These are phyloP conservation scores for Zophobas morio DNA, from an alignment of 1,140 invertebrate genomes.

Conservation along the genomic window DNA sequence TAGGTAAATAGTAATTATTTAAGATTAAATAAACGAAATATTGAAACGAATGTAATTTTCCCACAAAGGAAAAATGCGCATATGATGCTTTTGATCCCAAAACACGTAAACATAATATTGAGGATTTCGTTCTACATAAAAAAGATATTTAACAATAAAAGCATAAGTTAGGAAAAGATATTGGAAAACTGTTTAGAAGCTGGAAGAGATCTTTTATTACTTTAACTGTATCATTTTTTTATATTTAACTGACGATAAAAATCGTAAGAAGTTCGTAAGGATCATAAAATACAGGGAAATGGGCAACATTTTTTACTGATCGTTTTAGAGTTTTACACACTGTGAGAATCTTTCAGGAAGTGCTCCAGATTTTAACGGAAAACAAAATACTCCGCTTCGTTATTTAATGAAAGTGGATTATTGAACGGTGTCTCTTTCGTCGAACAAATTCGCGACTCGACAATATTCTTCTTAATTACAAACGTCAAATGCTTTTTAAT, in stretches of 20 bases:
- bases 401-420: conserved; percentile 29
- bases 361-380: conserved; percentile 23
- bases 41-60: background rate
- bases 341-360: conserved; percentile 25
- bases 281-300: conserved; percentile 39
- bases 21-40: background rate
- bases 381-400: conserved; percentile 27
- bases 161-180: conserved; percentile 23
- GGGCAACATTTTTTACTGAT: conserved; percentile 41
- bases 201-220: conserved; percentile 39
- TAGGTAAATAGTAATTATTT: background rate
- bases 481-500: conserved; percentile 22
- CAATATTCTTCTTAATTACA: conserved; percentile 30
- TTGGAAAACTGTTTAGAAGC: conserved; percentile 30
- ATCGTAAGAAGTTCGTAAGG: conserved; percentile 37
- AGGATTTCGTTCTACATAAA: too few relatives aligned
- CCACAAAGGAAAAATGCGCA: background rate
- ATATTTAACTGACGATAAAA: conserved; percentile 42
- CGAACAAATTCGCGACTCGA: conserved; percentile 1
- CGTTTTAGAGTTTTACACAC: conserved; percentile 41
- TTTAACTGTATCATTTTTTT: conserved; percentile 42
- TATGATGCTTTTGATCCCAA: background rate
- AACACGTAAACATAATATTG: background rate
- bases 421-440: conserved; percentile 3
- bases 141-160: conserved; percentile 14